Evolutionary conservation across 2,797 vertebrate species (phyloP), one percentile per base, ranked within the genome.

Genomic region (Mergus octosetaceus): DNA sequence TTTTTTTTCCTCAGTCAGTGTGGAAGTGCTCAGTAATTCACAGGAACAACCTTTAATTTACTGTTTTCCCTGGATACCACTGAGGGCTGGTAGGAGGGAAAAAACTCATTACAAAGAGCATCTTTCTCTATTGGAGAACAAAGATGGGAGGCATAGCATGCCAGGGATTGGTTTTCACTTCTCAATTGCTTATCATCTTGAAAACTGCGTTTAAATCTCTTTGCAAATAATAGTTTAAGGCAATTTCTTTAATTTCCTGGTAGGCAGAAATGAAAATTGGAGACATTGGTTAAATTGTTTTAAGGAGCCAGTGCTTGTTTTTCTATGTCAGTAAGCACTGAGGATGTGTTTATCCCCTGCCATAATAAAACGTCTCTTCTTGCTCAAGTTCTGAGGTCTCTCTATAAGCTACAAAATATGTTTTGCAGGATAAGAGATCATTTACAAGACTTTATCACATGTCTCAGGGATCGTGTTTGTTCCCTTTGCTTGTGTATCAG

Each of bases 21-120:
- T 96, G 89, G 93, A 97, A 96, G 95, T 94, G 66, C 74, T 88
- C 91, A 78, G 88, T 96, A 96, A 98, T 97, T 97, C 96, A 97
- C 82, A 93, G 79, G 61, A 89, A 94, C 73, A 96, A 84, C 51
- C 69, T 95, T 97, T 96, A 96, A 97, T 97, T 97, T 97, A 94
- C 57, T 97, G 11, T 95, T 95, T 97, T 97, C 94, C 85, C 83
- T 92, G 64, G 79, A 79, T 80, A 95, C 74, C 66, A 87, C 74
- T 74, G 73, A 93, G 87, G 91, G 61, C 77, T 95, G 41, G 64
- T 87, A 90, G 86, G 93, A 95, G 74, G 81, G 64, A 83, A 73
- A 96, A 97, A 95, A 36, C 70, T 95, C 95, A 89, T 96, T 95
- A 95, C 28, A 84, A 87, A 96, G 39, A 93, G 25, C 25, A 56